Conservation (phyloP, 2,113 vertebrate genomes). For the Cyprinodon variegatus region DNA sequence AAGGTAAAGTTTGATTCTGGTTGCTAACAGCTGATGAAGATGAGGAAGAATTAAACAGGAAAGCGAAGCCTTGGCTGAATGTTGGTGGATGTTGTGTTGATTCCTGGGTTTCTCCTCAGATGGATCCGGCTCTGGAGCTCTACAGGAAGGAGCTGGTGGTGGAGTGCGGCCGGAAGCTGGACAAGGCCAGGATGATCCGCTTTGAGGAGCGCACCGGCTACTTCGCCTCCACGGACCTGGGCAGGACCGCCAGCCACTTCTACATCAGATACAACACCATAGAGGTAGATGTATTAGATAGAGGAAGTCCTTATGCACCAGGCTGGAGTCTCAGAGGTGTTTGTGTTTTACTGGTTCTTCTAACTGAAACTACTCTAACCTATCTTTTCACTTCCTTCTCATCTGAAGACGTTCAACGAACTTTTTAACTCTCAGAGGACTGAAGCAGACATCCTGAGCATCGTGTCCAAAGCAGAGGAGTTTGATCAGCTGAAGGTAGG, state of each 20-base stretch:
- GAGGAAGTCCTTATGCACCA: neutral
- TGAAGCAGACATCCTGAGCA: slow-evolving; percentile 91
- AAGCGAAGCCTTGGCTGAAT: neutral
- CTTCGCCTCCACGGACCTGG: slow-evolving; percentile 95
- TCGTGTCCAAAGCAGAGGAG: slow-evolving; percentile 97
- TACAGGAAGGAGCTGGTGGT: slow-evolving; percentile 91
- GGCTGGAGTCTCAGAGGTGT: neutral
- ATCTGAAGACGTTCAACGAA: slow-evolving; percentile 95
- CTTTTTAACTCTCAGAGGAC: slow-evolving; percentile 93
- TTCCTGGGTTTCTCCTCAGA: slow-evolving; percentile 70
- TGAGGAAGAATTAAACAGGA: neutral
- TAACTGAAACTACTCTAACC: slow-evolving; percentile 66
- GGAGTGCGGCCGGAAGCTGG: slow-evolving; percentile 91
- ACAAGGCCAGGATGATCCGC: slow-evolving; percentile 96
- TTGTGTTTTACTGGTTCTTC: neutral
- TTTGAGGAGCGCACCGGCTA: slow-evolving; percentile 97
- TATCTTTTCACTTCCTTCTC: slow-evolving; percentile 48
- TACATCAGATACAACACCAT: slow-evolving; percentile 99
- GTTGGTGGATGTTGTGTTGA: too few species aligned
- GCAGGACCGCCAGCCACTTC: slow-evolving; percentile 96
- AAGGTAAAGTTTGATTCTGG: too few species aligned
- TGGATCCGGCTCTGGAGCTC: slow-evolving; percentile 90
- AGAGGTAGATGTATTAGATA: slow-evolving; percentile 83
- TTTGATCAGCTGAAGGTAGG: slow-evolving; percentile 98
- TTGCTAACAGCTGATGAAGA: neutral